Evolutionary conservation across 2,888 invertebrate genomes (phyloP).

Genomic region (Bibio marci): DNA sequence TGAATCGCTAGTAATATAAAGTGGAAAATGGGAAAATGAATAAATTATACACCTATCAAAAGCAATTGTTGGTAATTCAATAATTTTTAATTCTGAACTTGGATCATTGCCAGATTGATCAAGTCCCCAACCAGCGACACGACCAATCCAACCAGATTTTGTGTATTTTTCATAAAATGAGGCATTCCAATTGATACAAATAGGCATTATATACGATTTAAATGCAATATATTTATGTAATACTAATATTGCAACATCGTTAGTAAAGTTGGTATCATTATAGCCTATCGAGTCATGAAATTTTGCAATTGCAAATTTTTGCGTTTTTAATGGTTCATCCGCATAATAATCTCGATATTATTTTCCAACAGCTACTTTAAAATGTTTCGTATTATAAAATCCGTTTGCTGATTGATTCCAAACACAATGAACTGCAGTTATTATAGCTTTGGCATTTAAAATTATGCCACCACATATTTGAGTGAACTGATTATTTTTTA

Average conservation of each 20-base stretch:
- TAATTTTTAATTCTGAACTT: conserved; percentile 10
- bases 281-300: conserved; percentile 5
- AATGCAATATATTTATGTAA: conserved; percentile 16
- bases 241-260: conserved; percentile 24
- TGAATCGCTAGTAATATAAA: conserved; percentile 17
- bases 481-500: background rate
- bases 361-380: conserved; percentile 8
- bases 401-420: conserved; percentile 2
- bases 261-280: conserved; percentile 9
- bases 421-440: conserved; percentile 11
- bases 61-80: conserved; percentile 11
- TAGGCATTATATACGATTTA: conserved; percentile 20
- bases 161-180: conserved; percentile 7
- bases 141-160: conserved; percentile 4
- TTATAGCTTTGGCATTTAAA: conserved; percentile 1
- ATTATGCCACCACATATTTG: conserved; percentile 8
- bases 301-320: conserved; percentile 10
- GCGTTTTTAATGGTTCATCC: conserved; percentile 7
- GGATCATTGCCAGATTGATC: conserved; percentile 5
- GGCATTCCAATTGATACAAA: conserved; percentile 19
- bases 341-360: conserved; percentile 7
- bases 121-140: conserved; percentile 11
- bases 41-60: conserved; percentile 11
- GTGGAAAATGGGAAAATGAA: conserved; percentile 8
- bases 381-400: background rate